Evolutionary conservation across 2,888 invertebrate genomes (phyloP).

Genomic region (Halictus ligatus): DNA sequence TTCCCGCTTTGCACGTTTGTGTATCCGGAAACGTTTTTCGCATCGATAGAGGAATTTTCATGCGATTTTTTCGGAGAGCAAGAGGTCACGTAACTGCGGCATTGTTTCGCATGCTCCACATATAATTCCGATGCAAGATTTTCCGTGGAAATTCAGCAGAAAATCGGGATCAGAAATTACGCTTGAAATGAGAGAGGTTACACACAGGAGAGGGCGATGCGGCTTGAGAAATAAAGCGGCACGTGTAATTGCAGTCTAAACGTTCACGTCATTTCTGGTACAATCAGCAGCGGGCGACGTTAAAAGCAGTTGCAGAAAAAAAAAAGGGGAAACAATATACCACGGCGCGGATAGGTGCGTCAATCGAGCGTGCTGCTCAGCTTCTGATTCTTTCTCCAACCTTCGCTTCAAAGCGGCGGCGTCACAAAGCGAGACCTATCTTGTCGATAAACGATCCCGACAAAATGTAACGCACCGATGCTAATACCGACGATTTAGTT

Average conservation of each 20-base stretch:
- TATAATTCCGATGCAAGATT: neutral
- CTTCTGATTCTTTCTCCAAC: conserved; percentile 26
- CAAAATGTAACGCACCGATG: conserved; percentile 30
- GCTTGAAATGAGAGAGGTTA: conserved; percentile 16
- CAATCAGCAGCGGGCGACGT: conserved; percentile 52
- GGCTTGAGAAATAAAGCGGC: conserved; percentile 42
- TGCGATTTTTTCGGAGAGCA: conserved; percentile 17
- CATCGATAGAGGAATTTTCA: neutral
- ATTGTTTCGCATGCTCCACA: neutral
- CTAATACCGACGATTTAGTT: conserved; percentile 47
- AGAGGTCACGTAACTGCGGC: neutral
- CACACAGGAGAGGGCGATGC: neutral
- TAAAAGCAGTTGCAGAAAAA: conserved; percentile 54
- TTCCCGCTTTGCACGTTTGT: neutral
- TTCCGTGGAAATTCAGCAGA: conserved; percentile 1
- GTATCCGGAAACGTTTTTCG: neutral
- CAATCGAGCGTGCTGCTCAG: conserved; percentile 19
- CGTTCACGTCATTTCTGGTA: conserved; percentile 49
- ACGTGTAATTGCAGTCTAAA: conserved; percentile 56
- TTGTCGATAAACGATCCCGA: conserved; percentile 58
- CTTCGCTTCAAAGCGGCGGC: conserved; percentile 24
- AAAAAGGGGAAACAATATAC: conserved; percentile 1
- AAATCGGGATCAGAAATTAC: conserved; percentile 40
- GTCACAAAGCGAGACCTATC: conserved; percentile 50
- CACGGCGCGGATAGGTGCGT: conserved; percentile 43